Conservation (phyloP, 2,797 vertebrate species). For the Pangasius krempfi region DNA sequence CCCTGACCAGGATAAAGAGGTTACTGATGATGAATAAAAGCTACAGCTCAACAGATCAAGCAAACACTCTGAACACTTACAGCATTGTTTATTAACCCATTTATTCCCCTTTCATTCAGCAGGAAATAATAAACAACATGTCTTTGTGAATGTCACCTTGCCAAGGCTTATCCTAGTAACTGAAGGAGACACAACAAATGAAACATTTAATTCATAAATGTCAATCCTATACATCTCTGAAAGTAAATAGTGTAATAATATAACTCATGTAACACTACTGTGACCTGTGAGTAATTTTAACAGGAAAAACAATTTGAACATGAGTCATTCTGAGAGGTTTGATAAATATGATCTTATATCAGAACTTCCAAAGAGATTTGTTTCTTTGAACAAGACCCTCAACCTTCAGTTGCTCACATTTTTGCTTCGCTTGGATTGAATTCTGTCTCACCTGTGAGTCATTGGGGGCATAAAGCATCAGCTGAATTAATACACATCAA, state of each 20-base stretch:
- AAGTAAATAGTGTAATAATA: not conserved
- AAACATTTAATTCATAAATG: not conserved
- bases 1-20: not conserved
- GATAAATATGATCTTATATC: not conserved
- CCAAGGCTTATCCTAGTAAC: not conserved
- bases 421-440: not conserved
- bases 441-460: not conserved
- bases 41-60: not conserved
- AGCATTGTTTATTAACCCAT: not conserved
- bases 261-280: not conserved
- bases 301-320: not conserved
- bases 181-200: not conserved
- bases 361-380: not conserved
- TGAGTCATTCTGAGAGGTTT: not conserved
- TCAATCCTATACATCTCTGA: not conserved
- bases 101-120: not conserved
- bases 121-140: not conserved
- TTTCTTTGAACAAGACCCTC: not conserved
- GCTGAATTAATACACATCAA: slow-evolving; percentile 13
- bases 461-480: not conserved
- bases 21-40: not conserved
- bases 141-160: not conserved
- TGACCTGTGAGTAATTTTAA: not conserved
- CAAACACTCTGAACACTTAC: not conserved
- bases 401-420: not conserved